Evolutionary conservation across 2,888 invertebrate genomes (phyloP), one percentile per base, ranked within the genome.

Genomic region (Tridacna gigas): DNA sequence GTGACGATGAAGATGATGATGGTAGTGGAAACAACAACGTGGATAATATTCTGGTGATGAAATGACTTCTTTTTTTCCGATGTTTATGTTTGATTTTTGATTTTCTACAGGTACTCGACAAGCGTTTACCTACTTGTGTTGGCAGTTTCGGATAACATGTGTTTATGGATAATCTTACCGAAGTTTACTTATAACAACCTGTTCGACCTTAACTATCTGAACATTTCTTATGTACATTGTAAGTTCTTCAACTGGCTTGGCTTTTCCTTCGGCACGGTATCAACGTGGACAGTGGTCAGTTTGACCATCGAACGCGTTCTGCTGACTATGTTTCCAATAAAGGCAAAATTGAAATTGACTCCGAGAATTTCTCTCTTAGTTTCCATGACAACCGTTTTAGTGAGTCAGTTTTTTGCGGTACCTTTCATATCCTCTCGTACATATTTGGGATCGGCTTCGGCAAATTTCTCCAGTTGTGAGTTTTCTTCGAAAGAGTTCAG

Each of bases 251-350:
- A 18, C 15, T 63, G 63, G 63, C 15, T 63, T 25, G 63, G 12
- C 22, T 13, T n/a, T 25, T 63, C 63, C 1, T n/a, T 4, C 3
- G 26, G 22, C 22, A 26, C 63, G 4, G 25, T 63, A 13, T 63
- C 63, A 18, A 22, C 63, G 13, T 63, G 63, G 63, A 63, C 63
- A 20, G 9, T 63, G 22, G 63, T 63, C 25, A 63, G 13, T 22
- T 25, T 63, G 63, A 63, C 63, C 63, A 63, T 63, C 15, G 63
- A 63, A 63, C 63, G 63, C 4, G 63, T 63, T 13, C 13, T 63
- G 25, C 63, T 63, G 5, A 63, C 63, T 5, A n/a, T 63, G 13
- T 63, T 3, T 20, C 63, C 63, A 5, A 22, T 63, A 18, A 63
- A 63, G 63, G 63, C 63, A 13, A 63, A 63, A 22, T 4, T 63